Percentiles rank a stretch among this genome's conserved stretches.
phyloP scores from a whole-genome alignment of 2,888 invertebrate species.

The Xestia sexstrigata region DNA sequence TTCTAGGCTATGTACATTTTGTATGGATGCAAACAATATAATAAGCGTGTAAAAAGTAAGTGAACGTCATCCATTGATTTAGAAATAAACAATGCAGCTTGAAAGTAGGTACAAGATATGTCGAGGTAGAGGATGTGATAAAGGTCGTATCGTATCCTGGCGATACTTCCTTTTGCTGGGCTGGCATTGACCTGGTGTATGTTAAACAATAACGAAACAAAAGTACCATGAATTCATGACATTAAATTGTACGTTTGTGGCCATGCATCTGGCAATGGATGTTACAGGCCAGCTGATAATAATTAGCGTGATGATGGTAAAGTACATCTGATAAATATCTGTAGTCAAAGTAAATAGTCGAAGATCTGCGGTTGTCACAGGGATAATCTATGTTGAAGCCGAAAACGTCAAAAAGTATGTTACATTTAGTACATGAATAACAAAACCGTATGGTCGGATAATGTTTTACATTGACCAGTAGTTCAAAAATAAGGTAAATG shows the following conservation, averaged over 20 bases:
- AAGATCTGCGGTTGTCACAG: not conserved
- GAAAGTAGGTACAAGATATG: conserved; percentile 29
- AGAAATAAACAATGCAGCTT: conserved; percentile 39
- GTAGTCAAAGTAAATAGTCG: not conserved
- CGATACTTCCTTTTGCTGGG: conserved; percentile 32
- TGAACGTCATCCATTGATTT: conserved; percentile 31
- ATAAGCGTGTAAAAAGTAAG: conserved; percentile 7
- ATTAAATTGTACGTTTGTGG: conserved; percentile 15
- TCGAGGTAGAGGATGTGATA: conserved; percentile 54
- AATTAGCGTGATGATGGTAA: not conserved
- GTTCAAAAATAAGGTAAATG: not conserved
- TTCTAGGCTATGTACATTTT: not conserved
- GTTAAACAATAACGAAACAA: conserved; percentile 31
- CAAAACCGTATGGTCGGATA: not conserved
- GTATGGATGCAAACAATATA: not conserved
- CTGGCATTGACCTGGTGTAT: conserved; percentile 54
- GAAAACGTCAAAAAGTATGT: not conserved
- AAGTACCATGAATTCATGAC: conserved; percentile 1
- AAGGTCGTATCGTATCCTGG: conserved; percentile 54
- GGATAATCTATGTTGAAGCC: not conserved
- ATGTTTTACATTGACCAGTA: not conserved
- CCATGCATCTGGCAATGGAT: not conserved
- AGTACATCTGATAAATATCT: not conserved
- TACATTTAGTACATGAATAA: not conserved
- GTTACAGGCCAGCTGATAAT: not conserved